A percentile compares a stretch with the other conserved stretches of the same genome.
Evolutionary conservation across 2,797 vertebrate species (phyloP).

Genomic region (Sarcophilus harrisii): DNA sequence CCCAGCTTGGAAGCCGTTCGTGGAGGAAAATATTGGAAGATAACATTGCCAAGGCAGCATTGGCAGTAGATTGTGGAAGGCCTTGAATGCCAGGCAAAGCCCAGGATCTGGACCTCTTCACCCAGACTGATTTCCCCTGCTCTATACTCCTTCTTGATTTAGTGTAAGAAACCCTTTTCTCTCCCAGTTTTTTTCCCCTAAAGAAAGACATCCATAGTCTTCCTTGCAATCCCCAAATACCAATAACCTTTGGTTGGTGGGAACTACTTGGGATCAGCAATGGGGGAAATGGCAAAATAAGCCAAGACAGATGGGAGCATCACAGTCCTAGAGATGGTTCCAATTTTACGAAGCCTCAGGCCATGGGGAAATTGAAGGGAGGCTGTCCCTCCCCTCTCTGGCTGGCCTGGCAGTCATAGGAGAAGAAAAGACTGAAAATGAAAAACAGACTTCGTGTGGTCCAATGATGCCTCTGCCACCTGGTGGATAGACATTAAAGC

Average conservation of each 20-base stretch:
- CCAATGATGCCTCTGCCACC: background rate
- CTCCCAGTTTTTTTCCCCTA: background rate
- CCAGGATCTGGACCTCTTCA: background rate
- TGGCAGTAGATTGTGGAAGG: background rate
- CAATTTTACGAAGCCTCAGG: background rate
- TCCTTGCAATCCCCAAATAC: background rate
- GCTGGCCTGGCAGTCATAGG: background rate
- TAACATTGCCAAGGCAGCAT: background rate
- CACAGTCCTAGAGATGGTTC: conserved; percentile 1
- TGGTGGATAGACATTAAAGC: background rate
- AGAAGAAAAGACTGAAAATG: background rate
- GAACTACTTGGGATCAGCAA: background rate
- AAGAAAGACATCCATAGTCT: background rate
- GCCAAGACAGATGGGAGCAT: background rate
- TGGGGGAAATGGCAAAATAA: background rate
- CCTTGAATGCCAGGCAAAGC: background rate
- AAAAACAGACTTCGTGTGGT: background rate
- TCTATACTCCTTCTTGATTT: background rate
- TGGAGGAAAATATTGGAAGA: background rate
- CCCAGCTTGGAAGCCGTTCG: background rate
- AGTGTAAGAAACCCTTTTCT: background rate
- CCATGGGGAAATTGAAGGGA: background rate
- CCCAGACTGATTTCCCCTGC: background rate
- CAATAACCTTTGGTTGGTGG: background rate
- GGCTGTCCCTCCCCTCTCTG: background rate